Percentiles rank a stretch among this genome's conserved stretches.
Evolutionary conservation across 1,140 invertebrate species (phyloP).

Genomic region (Ridgeia piscesae): DNA sequence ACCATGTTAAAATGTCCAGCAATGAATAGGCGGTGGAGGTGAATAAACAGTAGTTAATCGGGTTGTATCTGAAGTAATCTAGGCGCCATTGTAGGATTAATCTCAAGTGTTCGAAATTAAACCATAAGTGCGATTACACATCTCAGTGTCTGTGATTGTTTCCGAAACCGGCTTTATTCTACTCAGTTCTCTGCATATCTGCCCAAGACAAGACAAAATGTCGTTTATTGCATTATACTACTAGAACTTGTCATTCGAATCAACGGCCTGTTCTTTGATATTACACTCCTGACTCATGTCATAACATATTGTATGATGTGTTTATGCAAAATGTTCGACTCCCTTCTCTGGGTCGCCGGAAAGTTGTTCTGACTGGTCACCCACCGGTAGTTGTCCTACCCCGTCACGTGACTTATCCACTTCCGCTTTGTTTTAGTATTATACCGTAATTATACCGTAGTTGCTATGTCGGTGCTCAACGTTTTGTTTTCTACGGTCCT

Average conservation of each 20-base stretch:
- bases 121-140: not conserved
- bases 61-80: not conserved
- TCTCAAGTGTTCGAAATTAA: slow-evolving; percentile 1
- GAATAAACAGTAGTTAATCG: not conserved
- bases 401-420: too few relatives aligned
- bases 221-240: not conserved
- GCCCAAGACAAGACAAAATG: not conserved
- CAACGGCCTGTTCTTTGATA: not conserved
- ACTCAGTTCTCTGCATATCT: not conserved
- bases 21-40: not conserved
- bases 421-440: too few relatives aligned
- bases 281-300: not conserved
- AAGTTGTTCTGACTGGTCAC: too few relatives aligned
- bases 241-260: not conserved
- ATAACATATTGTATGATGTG: too few relatives aligned
- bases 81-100: not conserved
- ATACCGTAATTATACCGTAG: too few relatives aligned
- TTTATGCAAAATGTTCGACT: too few relatives aligned
- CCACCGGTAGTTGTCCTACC: too few relatives aligned
- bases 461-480: too few relatives aligned
- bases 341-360: too few relatives aligned
- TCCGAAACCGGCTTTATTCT: not conserved
- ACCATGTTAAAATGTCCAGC: too few relatives aligned
- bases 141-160: not conserved
- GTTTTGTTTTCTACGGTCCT: too few relatives aligned